Conservation (phyloP, 2,888 invertebrate species). For the Phaonia tiefii region DNA sequence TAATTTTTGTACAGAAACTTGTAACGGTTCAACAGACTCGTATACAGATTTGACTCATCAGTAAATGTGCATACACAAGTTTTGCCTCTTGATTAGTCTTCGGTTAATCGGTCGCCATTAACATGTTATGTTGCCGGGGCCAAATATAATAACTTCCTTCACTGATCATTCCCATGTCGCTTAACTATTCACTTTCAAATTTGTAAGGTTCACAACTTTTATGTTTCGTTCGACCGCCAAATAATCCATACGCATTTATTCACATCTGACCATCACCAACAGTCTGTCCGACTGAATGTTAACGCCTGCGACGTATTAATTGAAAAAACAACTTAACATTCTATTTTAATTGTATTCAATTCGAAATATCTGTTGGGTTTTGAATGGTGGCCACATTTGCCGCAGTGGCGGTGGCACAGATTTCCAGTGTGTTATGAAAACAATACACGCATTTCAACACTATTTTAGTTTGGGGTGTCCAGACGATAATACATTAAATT, state of each 20-base stretch:
- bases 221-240: slow-evolving; percentile 11
- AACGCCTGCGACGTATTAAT: slow-evolving; percentile 1
- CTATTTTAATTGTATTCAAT: slow-evolving; percentile 17
- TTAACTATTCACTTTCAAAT: too few species aligned
- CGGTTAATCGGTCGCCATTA: too few species aligned
- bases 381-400: background rate
- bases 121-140: too few species aligned
- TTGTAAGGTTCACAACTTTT: background rate
- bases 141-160: too few species aligned
- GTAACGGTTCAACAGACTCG: too few species aligned
- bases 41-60: too few species aligned
- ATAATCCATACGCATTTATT: slow-evolving; percentile 13
- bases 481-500: slow-evolving; percentile 46
- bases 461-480: slow-evolving; percentile 33
- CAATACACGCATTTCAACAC: slow-evolving; percentile 51
- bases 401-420: background rate
- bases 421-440: slow-evolving; percentile 34
- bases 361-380: background rate
- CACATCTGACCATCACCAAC: slow-evolving; percentile 38
- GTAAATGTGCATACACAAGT: too few species aligned
- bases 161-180: too few species aligned
- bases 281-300: background rate
- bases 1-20: too few species aligned
- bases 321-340: background rate
- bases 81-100: too few species aligned